These are phyloP conservation scores for Hermodice carunculata DNA, from an alignment of 2,888 invertebrate genomes.

Conservation along the genomic window DNA sequence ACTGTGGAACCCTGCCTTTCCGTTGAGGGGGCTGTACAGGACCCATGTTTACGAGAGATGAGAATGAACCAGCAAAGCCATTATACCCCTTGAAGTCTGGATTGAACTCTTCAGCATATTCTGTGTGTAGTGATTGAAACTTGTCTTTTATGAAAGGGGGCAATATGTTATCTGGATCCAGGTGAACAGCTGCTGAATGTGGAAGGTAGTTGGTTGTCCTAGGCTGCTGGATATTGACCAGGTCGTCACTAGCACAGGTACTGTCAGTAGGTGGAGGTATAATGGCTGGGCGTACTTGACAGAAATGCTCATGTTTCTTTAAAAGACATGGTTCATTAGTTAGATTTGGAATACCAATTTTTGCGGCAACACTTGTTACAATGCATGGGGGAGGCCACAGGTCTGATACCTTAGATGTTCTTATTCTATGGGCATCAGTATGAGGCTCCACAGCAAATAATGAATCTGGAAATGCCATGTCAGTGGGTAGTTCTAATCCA, in stretches of 20 bases:
- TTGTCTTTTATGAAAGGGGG: neutral
- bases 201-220: too few species aligned
- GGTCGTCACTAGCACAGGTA: too few species aligned
- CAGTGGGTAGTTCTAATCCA: neutral
- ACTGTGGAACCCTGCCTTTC: conserved; percentile 41
- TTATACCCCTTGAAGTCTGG: conserved; percentile 31
- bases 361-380: neutral
- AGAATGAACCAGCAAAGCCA: conserved; percentile 31
- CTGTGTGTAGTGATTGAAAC: neutral
- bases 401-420: neutral
- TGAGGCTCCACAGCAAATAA: neutral
- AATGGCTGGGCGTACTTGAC: neutral
- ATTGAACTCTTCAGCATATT: neutral
- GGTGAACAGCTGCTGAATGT: neutral
- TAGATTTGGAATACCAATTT: neutral
- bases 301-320: neutral
- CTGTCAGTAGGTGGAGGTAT: too few species aligned
- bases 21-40: conserved; percentile 24
- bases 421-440: neutral
- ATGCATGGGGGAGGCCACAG: neutral
- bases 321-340: neutral
- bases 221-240: too few species aligned
- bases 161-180: neutral
- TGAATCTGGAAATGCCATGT: too few species aligned
- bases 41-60: conserved; percentile 43